phyloP scores from a whole-genome alignment of 1,140 invertebrate species.

The Coptotermes formosanus region DNA sequence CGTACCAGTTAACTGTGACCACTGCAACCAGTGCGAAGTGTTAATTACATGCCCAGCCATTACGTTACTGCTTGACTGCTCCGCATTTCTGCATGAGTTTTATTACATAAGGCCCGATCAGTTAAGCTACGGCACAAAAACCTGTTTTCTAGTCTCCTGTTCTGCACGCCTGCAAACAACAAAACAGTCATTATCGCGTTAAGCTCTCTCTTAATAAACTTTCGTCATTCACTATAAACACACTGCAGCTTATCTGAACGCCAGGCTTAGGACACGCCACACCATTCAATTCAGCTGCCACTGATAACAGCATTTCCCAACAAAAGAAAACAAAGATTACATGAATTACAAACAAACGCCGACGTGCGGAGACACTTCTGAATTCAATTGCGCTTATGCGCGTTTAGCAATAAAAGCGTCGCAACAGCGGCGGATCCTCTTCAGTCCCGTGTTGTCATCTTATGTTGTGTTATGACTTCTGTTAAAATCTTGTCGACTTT shows the following conservation, averaged over 20 bases:
- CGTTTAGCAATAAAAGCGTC: too few species aligned
- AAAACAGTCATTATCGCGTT: neutral
- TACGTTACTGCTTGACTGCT: neutral
- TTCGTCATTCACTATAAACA: neutral
- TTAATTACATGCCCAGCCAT: neutral
- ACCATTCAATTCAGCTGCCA: neutral
- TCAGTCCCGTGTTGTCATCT: too few species aligned
- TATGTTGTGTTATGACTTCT: too few species aligned
- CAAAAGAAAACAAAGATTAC: neutral
- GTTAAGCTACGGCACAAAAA: neutral
- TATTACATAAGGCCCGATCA: neutral
- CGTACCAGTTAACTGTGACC: neutral
- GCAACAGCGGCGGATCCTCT: too few species aligned
- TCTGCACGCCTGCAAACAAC: neutral
- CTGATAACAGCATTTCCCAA: neutral
- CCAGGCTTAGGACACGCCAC: neutral
- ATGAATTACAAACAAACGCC: neutral
- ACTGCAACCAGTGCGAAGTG: neutral
- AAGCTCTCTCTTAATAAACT: neutral
- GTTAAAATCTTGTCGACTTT: too few species aligned
- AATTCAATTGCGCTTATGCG: too few species aligned
- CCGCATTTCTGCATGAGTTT: neutral
- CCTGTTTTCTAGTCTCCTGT: neutral
- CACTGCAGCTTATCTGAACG: neutral
- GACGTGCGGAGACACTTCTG: too few species aligned